phyloP scores from a whole-genome alignment of 2,797 vertebrate genomes.

The Mallotus villosus region DNA sequence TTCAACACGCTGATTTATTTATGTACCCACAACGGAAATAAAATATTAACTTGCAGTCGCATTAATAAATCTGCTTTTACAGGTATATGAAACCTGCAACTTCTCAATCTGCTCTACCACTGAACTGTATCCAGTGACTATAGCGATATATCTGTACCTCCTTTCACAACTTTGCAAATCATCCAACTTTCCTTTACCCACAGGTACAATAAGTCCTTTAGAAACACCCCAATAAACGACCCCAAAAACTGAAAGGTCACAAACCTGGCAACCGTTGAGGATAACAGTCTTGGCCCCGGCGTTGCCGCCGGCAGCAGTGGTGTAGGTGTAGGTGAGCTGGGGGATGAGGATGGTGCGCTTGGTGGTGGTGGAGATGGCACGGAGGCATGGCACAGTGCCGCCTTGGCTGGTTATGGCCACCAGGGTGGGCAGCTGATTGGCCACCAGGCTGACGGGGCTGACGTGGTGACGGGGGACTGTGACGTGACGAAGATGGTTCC shows the following conservation, averaged over 20 bases:
- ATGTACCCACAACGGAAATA: too few relatives aligned
- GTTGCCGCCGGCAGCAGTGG: conserved; percentile 74
- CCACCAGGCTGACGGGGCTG: conserved; percentile 86
- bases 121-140: too few relatives aligned
- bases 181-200: neutral
- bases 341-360: conserved; percentile 97
- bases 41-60: too few relatives aligned
- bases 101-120: too few relatives aligned
- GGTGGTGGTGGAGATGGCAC: conserved; percentile 83
- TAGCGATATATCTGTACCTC: neutral
- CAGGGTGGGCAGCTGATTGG: conserved; percentile 90
- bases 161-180: neutral
- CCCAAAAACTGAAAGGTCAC: neutral
- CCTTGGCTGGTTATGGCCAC: conserved; percentile 93
- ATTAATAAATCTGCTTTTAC: too few relatives aligned
- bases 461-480: conserved; percentile 65
- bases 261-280: conserved; percentile 81
- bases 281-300: conserved; percentile 80
- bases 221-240: neutral
- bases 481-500: conserved; percentile 83
- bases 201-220: neutral
- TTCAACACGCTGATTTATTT: too few relatives aligned
- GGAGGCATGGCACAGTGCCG: conserved; percentile 87
- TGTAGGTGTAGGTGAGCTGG: conserved; percentile 95
- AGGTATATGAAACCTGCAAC: too few relatives aligned